Conservation (phyloP, 2,113 vertebrate species). For the Cyanocitta stelleri region DNA sequence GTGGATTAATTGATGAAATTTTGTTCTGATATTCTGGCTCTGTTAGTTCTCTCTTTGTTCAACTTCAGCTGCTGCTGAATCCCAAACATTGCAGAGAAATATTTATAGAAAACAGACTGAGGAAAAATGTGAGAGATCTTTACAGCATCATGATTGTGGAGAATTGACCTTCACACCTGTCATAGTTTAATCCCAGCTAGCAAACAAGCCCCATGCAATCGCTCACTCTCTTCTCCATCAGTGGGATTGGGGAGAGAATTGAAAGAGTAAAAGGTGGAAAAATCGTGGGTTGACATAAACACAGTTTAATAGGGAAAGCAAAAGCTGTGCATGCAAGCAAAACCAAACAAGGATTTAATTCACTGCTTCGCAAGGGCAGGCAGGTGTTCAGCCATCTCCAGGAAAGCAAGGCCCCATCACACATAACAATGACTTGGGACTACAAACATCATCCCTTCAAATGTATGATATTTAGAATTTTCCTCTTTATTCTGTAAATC, state of each 20-base stretch:
- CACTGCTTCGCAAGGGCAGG: not conserved
- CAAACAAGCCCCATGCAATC: fast-evolving
- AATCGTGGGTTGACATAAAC: not conserved
- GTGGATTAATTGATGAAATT: not conserved
- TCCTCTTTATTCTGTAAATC: not conserved
- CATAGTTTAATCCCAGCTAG: not conserved
- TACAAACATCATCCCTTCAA: not conserved
- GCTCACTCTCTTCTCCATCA: not conserved
- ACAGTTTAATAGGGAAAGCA: not conserved
- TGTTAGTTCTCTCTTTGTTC: not conserved
- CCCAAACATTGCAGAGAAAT: not conserved
- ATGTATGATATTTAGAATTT: not conserved
- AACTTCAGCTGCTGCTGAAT: not conserved
- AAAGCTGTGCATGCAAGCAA: not conserved
- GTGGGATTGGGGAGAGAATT: not conserved
- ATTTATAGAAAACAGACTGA: not conserved
- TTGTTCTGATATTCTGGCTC: not conserved
- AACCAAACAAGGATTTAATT: not conserved
- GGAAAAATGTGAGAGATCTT: not conserved
- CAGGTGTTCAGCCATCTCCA: not conserved
- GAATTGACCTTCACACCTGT: not conserved
- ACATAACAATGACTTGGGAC: fast-evolving
- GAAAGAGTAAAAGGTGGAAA: not conserved
- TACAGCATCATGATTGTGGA: not conserved
- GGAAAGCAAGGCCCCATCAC: not conserved